Evolutionary conservation across 1,140 invertebrate species (phyloP), one percentile per base, ranked within the genome.

Genomic region (Bombus affinis): DNA sequence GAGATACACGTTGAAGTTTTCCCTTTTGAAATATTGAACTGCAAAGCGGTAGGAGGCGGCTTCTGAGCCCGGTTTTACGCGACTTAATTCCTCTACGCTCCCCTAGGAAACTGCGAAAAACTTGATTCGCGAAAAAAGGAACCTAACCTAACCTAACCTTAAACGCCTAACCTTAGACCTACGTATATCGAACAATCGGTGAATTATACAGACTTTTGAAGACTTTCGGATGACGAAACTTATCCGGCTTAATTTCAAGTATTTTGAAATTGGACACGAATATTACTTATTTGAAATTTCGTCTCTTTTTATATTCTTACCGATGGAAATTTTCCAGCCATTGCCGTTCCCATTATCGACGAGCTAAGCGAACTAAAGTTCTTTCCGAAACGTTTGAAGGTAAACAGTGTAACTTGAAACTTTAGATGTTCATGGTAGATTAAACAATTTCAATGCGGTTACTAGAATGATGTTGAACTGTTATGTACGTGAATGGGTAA

Each of bases 21-120:
- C 37, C 37, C 37, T 18, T 10, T 28, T 81, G 37, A 81, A 81
- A 72, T 81, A 81, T 81, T 72, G 71, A 81, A 39, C 66, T 53
- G 44, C 25, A 25, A 28, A 39, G 35, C 65, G 47, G 37, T 37
- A 42, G 68, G 37, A 72, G 1, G 37, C n/a, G 9, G 65, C 15
- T 44, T 9, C 13, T 4, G 76, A 32, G 44, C 68, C 37, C 9
- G 18, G 47, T 39, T 73, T 59, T 28, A 25, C 68, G 68, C 47
- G 79, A 59, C 22, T 39, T 73, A 81, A 81, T 81, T 72, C n/a
- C 15, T 47, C 39, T 10, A n/a, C 12, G 0, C 28, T 72, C 4
- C 39, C 42, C 70, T 9, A 42, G 12, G 37, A 70, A n/a, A 39
- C 70, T 15, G 6, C 15, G 70, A 35, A 3, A 42, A 42, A 39